phyloP scores from a whole-genome alignment of 2,888 invertebrate species.

The Pardosa pseudoannulata region DNA sequence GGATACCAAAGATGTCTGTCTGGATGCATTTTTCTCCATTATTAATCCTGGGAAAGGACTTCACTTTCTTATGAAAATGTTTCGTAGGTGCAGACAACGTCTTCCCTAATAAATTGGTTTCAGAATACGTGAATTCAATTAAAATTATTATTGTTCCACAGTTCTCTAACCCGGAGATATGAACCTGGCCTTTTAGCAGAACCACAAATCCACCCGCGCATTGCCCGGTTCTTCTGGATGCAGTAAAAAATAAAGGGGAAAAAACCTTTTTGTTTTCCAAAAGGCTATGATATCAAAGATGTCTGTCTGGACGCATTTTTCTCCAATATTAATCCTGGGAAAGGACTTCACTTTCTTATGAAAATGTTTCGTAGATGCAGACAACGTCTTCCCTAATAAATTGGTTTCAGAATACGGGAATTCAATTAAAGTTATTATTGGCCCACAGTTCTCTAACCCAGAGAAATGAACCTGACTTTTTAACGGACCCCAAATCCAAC shows the following conservation, averaged over 20 bases:
- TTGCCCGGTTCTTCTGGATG: constrained; percentile 1
- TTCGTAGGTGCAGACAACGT: background rate
- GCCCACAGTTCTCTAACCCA: background rate
- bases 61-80: background rate
- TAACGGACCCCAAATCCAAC: background rate
- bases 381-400: too few species aligned
- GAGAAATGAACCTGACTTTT: background rate
- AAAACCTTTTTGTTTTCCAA: background rate
- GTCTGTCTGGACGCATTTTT: background rate
- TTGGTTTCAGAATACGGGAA: background rate
- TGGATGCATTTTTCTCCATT: background rate
- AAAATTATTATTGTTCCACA: constrained; percentile 1
- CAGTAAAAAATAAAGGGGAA: background rate
- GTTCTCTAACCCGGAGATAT: background rate
- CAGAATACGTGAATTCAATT: background rate
- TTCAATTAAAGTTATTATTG: constrained; percentile 8
- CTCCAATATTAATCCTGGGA: background rate
- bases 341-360: background rate
- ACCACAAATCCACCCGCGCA: background rate
- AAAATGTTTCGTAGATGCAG: background rate
- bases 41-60: background rate
- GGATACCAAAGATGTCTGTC: background rate
- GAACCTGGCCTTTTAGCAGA: background rate
- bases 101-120: too few species aligned
- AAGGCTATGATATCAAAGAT: background rate